A percentile compares a stretch with the other conserved stretches of the same genome.
phyloP scores from a whole-genome alignment of 2,113 vertebrate species.

The Nettapus auritus region DNA sequence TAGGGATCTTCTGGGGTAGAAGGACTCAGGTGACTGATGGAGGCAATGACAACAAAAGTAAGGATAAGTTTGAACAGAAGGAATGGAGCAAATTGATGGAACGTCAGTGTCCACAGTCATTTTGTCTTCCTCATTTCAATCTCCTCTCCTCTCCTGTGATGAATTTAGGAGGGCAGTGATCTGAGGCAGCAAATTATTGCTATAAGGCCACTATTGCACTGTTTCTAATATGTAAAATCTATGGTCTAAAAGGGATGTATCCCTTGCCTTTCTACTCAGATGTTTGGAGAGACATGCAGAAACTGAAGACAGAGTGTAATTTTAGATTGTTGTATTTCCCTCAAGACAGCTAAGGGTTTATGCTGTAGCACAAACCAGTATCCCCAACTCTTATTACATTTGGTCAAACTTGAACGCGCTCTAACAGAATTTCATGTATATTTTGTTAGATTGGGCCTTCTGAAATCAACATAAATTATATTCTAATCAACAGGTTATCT shows the following conservation, averaged over 20 bases:
- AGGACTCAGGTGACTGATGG: not conserved
- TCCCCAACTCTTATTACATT: not conserved
- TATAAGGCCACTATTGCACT: not conserved
- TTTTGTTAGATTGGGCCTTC: slow-evolving; percentile 20
- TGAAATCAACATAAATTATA: slow-evolving; percentile 20
- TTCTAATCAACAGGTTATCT: slow-evolving; percentile 28
- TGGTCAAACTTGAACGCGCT: not conserved
- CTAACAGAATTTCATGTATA: not conserved
- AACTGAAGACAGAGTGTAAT: not conserved
- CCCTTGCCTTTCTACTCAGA: not conserved
- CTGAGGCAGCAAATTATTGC: not conserved
- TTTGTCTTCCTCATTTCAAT: not conserved
- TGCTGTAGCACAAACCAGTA: not conserved
- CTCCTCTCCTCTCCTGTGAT: not conserved
- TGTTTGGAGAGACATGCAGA: not conserved
- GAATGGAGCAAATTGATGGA: not conserved
- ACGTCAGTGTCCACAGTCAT: not conserved
- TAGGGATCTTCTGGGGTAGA: not conserved
- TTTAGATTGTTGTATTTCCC: not conserved
- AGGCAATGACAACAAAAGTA: not conserved
- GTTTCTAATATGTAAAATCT: not conserved
- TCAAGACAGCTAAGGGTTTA: not conserved
- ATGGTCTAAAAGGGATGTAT: not conserved
- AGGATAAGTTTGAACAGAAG: not conserved
- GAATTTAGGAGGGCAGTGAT: not conserved